These are phyloP conservation scores for Anoplolepis gracilipes DNA, from an alignment of 1,140 invertebrate genomes.

Conservation along the genomic window DNA sequence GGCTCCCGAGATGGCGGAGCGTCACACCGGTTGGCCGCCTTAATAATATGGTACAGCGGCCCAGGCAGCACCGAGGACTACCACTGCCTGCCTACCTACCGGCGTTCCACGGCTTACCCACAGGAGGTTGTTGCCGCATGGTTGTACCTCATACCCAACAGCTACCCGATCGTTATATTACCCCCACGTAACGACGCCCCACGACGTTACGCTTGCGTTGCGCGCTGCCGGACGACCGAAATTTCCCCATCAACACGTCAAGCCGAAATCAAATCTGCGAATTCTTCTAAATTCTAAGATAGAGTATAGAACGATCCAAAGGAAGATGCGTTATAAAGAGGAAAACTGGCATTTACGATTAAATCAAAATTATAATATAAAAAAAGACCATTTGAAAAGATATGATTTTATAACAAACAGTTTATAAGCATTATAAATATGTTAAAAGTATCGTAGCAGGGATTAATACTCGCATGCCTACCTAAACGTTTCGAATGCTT, in stretches of 20 bases:
- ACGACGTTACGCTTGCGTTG: constrained; percentile 18
- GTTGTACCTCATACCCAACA: constrained; percentile 65
- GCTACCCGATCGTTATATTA: constrained; percentile 70
- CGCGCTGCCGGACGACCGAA: constrained; percentile 34
- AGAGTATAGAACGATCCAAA: not conserved
- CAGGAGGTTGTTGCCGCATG: constrained; percentile 70
- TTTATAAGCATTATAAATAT: not conserved
- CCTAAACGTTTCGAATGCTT: not conserved
- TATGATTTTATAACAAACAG: too few species aligned
- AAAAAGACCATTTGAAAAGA: too few species aligned
- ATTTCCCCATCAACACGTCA: constrained; percentile 47
- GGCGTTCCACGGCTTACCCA: constrained; percentile 72
- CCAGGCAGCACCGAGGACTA: constrained; percentile 72
- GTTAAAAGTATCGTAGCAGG: not conserved
- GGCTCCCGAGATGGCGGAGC: constrained; percentile 78
- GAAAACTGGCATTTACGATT: too few species aligned
- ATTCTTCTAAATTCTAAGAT: not conserved
- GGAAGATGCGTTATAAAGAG: not conserved
- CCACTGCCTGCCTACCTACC: constrained; percentile 70
- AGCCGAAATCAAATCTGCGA: not conserved
- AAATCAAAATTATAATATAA: too few species aligned
- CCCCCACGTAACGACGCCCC: constrained; percentile 55
- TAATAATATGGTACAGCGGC: constrained; percentile 82
- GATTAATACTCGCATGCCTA: not conserved
- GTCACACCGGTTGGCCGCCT: constrained; percentile 84